Percentiles rank a stretch among this genome's conserved stretches.
phyloP scores from a whole-genome alignment of 2,113 vertebrate genomes.

The Oriolus oriolus region DNA sequence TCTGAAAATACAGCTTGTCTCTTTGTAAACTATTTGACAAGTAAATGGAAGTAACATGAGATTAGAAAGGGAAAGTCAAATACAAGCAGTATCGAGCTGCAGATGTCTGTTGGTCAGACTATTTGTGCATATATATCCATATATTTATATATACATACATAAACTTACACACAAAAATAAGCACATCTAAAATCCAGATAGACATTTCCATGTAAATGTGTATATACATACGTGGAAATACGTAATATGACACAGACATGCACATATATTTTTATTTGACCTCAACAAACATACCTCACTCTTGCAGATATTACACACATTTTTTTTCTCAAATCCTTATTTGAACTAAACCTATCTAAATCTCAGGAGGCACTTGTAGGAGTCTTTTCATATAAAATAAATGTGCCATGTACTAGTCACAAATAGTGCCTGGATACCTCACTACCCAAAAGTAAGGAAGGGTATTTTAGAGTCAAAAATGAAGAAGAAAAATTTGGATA shows the following conservation, averaged over 20 bases:
- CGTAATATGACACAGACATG: background rate
- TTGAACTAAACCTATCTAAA: background rate
- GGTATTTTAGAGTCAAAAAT: background rate
- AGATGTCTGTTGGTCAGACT: background rate
- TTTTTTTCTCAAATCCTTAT: background rate
- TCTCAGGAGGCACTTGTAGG: background rate
- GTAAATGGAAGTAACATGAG: background rate
- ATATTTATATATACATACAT: background rate
- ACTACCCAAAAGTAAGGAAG: background rate
- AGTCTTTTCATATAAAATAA: background rate
- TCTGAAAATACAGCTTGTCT: background rate
- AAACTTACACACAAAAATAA: background rate
- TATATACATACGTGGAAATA: background rate
- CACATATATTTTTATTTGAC: background rate
- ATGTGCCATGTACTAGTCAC: background rate
- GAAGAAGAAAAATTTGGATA: background rate
- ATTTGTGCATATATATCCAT: background rate
- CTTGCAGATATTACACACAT: background rate
- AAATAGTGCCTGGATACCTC: background rate
- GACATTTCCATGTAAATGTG: background rate
- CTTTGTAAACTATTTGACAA: background rate
- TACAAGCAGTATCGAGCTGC: background rate
- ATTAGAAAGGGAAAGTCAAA: background rate
- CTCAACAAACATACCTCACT: background rate
- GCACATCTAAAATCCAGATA: background rate